Base-by-base conservation (phyloP, 2,113 vertebrate species). In the Bolborhynchus lineola region DNA sequence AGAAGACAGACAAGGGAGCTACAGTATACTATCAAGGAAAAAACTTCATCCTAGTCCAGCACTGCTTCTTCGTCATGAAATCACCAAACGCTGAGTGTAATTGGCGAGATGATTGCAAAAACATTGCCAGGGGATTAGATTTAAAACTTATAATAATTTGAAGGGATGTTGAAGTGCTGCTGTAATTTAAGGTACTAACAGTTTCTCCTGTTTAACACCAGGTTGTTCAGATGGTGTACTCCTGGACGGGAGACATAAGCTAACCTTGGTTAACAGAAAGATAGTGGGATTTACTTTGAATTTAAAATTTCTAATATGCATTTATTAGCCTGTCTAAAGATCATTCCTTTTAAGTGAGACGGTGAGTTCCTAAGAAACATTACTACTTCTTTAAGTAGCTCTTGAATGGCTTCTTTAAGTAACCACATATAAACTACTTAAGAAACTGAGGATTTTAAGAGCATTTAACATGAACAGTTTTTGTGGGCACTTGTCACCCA, bases 341-440 rank as follows among this genome's bases (percentile, higher is more conserved):
- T 37, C 79, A 88, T 74, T 92, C 59, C 76, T 92, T 96, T 96
- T 94, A 88, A 93, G 18, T 94, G 92, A 97, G 93, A 74, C 86
- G 85, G 55, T 95, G 92, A 94, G 88, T 93, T 95, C 39, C 72
- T 94, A 70, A 96, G 82, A 92, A 93, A 90, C 8, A 14, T 90
- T 92, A 53, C 67, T 96, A 13, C 31, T 79, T 26, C 25, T 77
- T 88, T 78, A 59, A 95, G 35, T 95, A 94, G 80, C 79, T 93
- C 85, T 93, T 96, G 87, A 95, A 92, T 93, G 93, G 92, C 96
- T 97, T 95, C 92, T 95, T 93, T 83, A 94, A 96, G 90, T 94
- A 96, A 94, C 82, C 71, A 1, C 23, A 39, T 19, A 67, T 5
- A 44, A 93, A 62, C 46, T 77, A 59, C 28, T 59, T 55, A 37